A percentile compares a stretch with the other conserved stretches of the same genome.
Conservation (phyloP, 1,140 invertebrate genomes). For the Zaprionus taronus region DNA sequence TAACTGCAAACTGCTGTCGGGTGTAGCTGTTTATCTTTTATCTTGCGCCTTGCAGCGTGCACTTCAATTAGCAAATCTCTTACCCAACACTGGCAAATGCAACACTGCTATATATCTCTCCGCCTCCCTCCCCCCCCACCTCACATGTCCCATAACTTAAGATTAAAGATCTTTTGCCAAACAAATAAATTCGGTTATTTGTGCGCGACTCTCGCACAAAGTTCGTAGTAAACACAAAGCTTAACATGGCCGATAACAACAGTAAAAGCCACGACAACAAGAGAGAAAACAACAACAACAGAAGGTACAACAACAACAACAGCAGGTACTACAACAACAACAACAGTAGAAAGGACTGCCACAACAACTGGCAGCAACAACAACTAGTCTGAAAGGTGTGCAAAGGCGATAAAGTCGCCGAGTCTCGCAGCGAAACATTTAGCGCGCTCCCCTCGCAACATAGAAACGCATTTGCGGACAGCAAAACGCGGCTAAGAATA, state of each 20-base stretch:
- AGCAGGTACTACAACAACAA: background rate
- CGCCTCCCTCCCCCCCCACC: background rate
- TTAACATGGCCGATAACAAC: slow-evolving; percentile 32
- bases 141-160: slow-evolving; percentile 22
- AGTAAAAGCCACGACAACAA: background rate
- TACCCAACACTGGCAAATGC: background rate
- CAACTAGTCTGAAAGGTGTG: slow-evolving; percentile 45
- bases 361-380: slow-evolving; percentile 18
- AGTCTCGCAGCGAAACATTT: slow-evolving; percentile 28
- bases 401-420: slow-evolving; percentile 31
- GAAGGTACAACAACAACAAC: slow-evolving; percentile 18
- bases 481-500: slow-evolving; percentile 17
- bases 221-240: slow-evolving; percentile 50
- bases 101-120: slow-evolving; percentile 6
- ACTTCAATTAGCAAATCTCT: slow-evolving; percentile 36
- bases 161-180: slow-evolving; percentile 36
- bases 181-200: slow-evolving; percentile 65
- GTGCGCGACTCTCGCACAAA: slow-evolving; percentile 57
- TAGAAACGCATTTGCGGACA: slow-evolving; percentile 44
- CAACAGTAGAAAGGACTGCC: background rate
- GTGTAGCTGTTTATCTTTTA: slow-evolving; percentile 30
- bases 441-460: background rate
- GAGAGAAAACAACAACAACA: slow-evolving; percentile 3
- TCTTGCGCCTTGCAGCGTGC: slow-evolving; percentile 13
- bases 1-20: slow-evolving; percentile 21